Conservation (phyloP, 2,113 vertebrate species). For the Chamaea fasciata region DNA sequence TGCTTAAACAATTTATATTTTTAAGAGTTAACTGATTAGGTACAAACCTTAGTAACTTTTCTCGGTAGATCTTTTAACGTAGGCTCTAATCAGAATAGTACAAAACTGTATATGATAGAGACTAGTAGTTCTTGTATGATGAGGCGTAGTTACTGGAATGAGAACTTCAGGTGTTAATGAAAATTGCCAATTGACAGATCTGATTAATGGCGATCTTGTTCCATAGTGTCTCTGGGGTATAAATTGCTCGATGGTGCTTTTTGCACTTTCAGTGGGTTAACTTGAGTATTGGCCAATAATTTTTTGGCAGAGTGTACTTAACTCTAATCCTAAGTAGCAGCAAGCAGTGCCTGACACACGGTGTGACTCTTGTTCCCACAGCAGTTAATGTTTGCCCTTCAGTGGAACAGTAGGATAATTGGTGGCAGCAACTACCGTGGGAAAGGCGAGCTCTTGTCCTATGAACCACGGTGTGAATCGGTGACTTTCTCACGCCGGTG, state of each 20-base stretch:
- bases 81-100: not conserved
- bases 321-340: constrained; percentile 35
- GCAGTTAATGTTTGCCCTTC: constrained; percentile 68
- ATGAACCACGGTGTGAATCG: constrained; percentile 12
- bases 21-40: not conserved
- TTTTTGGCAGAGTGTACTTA: constrained; percentile 53
- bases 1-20: not conserved
- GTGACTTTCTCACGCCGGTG: constrained; percentile 80
- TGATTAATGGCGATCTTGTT: not conserved
- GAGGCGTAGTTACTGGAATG: not conserved
- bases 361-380: constrained; percentile 75
- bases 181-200: not conserved
- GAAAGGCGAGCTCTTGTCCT: constrained; percentile 70
- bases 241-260: not conserved
- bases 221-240: not conserved
- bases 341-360: constrained; percentile 43
- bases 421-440: constrained; percentile 73
- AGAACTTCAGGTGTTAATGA: not conserved
- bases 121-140: rapidly evolving
- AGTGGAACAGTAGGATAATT: constrained; percentile 65
- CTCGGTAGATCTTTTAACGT: not conserved
- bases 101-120: not conserved
- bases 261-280: not conserved
- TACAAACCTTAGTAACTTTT: not conserved
- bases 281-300: not conserved